Conservation (phyloP, 2,113 vertebrate species). For the Petrocephalus zakoni region DNA sequence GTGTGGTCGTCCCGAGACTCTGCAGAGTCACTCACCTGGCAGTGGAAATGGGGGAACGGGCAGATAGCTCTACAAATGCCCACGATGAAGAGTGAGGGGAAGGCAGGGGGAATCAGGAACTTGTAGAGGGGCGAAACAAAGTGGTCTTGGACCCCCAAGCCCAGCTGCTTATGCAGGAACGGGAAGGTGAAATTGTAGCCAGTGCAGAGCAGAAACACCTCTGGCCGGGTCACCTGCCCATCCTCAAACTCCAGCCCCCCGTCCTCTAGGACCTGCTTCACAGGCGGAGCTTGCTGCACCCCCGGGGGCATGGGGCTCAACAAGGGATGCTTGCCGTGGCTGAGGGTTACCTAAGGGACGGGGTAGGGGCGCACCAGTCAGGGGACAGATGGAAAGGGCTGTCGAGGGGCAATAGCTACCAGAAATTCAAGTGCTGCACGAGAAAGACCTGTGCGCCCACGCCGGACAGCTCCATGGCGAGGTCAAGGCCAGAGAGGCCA, state of each 20-base stretch:
- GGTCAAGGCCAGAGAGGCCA: slow-evolving; percentile 66
- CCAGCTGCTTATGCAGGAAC: slow-evolving; percentile 54
- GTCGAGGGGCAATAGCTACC: neutral
- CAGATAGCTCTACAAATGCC: slow-evolving; percentile 64
- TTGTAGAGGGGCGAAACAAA: slow-evolving; percentile 59
- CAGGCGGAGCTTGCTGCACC: slow-evolving; percentile 44
- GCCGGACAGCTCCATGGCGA: slow-evolving; percentile 59
- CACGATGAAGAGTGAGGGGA: slow-evolving; percentile 65
- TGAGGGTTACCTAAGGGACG: slow-evolving; percentile 55
- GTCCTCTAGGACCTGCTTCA: slow-evolving; percentile 44
- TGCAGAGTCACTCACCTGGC: slow-evolving; percentile 52
- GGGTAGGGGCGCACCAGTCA: neutral
- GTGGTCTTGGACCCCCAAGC: slow-evolving; percentile 51
- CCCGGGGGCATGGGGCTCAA: slow-evolving; percentile 44
- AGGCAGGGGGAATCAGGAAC: slow-evolving; percentile 57
- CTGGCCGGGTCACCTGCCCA: slow-evolving; percentile 38
- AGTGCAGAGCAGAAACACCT: slow-evolving; percentile 68
- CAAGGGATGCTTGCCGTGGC: slow-evolving; percentile 48
- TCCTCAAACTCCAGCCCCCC: slow-evolving; percentile 56
- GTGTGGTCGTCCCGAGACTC: neutral
- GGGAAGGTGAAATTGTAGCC: slow-evolving; percentile 68
- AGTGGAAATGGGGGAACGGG: slow-evolving; percentile 69
- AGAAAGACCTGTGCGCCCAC: slow-evolving; percentile 46
- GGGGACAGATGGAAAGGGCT: neutral
- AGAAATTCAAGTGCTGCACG: neutral